Conservation (phyloP, 2,888 invertebrate species). For the Hyposoter dolosus region DNA sequence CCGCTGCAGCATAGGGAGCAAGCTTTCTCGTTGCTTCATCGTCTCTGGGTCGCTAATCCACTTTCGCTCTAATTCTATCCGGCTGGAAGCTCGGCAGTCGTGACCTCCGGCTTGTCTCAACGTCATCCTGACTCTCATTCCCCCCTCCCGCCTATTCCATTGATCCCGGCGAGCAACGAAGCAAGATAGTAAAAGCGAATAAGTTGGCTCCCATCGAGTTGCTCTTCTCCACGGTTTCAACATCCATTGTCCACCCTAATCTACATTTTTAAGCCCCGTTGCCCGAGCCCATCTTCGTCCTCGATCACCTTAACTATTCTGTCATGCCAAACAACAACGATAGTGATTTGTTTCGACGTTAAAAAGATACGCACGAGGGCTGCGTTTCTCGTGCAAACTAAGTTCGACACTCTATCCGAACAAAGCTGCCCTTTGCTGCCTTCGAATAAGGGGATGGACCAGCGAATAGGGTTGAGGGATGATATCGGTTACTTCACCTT, state of each 20-base stretch:
- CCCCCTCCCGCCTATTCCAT: not conserved
- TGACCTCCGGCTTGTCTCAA: constrained; percentile 60
- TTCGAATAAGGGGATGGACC: constrained; percentile 30
- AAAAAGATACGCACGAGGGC: not conserved
- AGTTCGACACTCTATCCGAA: not conserved
- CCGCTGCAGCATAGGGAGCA: not conserved
- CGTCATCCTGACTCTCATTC: constrained; percentile 50
- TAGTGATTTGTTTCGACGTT: not conserved
- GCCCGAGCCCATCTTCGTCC: not conserved
- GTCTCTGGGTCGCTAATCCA: constrained; percentile 71
- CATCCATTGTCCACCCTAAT: not conserved
- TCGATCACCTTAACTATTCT: not conserved
- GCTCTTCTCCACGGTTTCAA: not conserved
- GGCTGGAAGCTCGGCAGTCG: constrained; percentile 63
- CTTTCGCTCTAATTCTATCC: constrained; percentile 73
- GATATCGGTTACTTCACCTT: constrained; percentile 1
- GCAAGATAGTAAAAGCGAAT: constrained; percentile 47
- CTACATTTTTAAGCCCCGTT: not conserved
- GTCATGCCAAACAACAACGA: not conserved
- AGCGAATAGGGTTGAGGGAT: constrained; percentile 48
- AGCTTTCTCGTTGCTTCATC: constrained; percentile 47
- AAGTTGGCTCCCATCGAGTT: constrained; percentile 28
- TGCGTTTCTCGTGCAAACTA: not conserved
- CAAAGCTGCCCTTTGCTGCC: constrained; percentile 10
- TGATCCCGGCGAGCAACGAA: constrained; percentile 2